phyloP scores from a whole-genome alignment of 2,797 vertebrate genomes.

The Siniperca undulata region DNA sequence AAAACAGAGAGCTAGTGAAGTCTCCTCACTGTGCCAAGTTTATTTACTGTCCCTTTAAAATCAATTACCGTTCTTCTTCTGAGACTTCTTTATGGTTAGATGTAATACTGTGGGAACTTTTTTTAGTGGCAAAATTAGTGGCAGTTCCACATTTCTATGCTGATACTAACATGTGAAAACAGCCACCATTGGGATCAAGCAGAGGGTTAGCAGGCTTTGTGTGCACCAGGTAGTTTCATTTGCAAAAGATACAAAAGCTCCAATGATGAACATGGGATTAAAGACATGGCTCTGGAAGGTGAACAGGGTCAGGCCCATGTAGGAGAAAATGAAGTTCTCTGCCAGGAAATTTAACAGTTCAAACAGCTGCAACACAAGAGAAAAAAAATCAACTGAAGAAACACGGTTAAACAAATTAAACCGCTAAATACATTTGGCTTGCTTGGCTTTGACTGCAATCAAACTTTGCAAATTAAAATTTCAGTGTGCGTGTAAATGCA shows the following conservation, averaged over 20 bases:
- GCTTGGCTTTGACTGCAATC: background rate
- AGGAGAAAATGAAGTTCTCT: constrained; percentile 99
- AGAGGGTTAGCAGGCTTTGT: background rate
- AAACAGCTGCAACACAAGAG: constrained; percentile 89
- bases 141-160: background rate
- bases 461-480: background rate
- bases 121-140: background rate
- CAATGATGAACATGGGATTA: constrained; percentile 94
- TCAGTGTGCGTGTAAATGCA: background rate
- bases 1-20: background rate
- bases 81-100: background rate
- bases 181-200: background rate
- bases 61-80: background rate
- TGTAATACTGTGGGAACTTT: background rate
- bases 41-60: background rate
- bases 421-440: background rate
- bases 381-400: background rate
- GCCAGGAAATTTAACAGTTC: constrained; percentile 98
- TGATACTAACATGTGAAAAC: background rate
- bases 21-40: background rate
- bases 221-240: background rate
- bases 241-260: constrained; percentile 96
- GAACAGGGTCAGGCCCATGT: constrained; percentile 97
- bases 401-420: background rate
- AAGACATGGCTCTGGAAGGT: constrained; percentile 98